A percentile compares a stretch with the other conserved stretches of the same genome.
Evolutionary conservation across 30 jellyfish, hydroid and myxozoan genomes (phyloP).

Genomic region (Turritopsis dohrnii): DNA sequence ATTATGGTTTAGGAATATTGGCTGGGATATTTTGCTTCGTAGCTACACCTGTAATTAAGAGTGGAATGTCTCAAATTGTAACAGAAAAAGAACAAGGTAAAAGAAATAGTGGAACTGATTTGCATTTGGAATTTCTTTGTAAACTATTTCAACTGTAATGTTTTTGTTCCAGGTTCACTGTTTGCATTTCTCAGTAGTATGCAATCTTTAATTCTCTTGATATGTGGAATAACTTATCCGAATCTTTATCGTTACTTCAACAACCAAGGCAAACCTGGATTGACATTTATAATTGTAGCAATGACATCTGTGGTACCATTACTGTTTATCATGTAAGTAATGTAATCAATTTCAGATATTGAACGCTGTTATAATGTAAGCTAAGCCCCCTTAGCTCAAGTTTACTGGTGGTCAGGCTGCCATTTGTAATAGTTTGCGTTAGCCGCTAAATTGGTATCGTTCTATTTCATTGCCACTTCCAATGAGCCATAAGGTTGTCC

Average conservation of each 20-base stretch:
- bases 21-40: not conserved
- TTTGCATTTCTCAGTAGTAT: conserved; percentile 8
- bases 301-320: not conserved
- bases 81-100: conserved; percentile 15
- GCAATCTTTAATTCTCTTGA: not conserved
- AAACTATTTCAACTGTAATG: not conserved
- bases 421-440: too few relatives aligned
- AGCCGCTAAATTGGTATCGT: too few relatives aligned
- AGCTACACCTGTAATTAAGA: not conserved
- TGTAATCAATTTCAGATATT: not conserved
- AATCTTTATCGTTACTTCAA: not conserved
- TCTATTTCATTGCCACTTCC: too few relatives aligned
- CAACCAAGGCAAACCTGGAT: not conserved
- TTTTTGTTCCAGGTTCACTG: conserved; percentile 4
- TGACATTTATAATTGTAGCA: not conserved
- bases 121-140: not conserved
- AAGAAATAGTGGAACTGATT: too few relatives aligned
- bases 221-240: not conserved
- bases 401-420: too few relatives aligned
- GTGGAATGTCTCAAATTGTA: conserved; percentile 7
- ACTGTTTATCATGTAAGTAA: conserved; percentile 5
- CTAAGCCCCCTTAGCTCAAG: too few relatives aligned
- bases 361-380: not conserved
- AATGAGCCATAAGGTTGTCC: too few relatives aligned
- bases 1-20: not conserved